Percentiles rank a stretch among this genome's conserved stretches.
Evolutionary conservation across 2,113 vertebrate species (phyloP).

Genomic region (Pandion haliaetus): DNA sequence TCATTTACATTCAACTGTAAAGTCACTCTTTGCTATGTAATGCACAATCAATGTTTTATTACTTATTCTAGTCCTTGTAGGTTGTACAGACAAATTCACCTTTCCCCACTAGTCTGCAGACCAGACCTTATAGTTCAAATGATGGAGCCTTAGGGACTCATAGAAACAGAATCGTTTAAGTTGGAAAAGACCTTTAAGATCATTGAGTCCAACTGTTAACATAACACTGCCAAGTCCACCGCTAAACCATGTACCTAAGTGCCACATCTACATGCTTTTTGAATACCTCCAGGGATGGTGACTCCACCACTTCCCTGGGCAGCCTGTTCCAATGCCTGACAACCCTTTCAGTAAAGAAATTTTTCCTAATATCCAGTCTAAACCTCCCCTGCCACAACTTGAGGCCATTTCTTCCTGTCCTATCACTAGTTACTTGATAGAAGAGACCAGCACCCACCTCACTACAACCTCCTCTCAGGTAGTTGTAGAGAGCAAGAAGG

Average conservation of each 20-base stretch:
- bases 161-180: not conserved
- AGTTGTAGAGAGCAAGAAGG: not conserved
- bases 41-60: not conserved
- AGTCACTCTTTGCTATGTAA: not conserved
- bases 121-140: not conserved
- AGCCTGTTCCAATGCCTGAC: not conserved
- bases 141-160: not conserved
- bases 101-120: not conserved
- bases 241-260: not conserved
- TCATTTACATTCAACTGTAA: not conserved
- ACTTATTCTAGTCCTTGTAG: not conserved
- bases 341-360: fast-evolving
- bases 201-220: not conserved
- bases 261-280: fast-evolving
- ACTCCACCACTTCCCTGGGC: not conserved
- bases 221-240: not conserved
- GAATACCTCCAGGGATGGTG: not conserved
- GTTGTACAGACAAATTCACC: not conserved
- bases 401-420: not conserved
- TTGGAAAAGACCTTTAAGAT: not conserved
- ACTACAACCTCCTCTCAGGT: not conserved
- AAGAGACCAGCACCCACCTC: fast-evolving
- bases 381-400: fast-evolving
- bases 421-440: not conserved
- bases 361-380: not conserved